Evolutionary conservation across 1,140 invertebrate species (phyloP), one percentile per base, ranked within the genome.

Genomic region (Tetramorium parvispinum): DNA sequence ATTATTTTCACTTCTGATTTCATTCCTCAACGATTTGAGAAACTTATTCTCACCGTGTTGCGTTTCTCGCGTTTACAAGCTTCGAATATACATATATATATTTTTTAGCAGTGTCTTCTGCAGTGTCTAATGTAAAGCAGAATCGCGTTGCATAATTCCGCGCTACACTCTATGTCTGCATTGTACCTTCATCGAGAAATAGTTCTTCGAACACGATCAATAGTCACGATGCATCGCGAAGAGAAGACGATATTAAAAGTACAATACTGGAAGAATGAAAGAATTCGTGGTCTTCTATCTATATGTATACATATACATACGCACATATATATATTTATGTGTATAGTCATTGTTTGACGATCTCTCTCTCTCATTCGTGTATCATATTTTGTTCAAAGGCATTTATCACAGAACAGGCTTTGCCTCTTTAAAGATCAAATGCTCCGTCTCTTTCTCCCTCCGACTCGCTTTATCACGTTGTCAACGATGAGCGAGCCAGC

Each of bases 1-100:
- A 21, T 65, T n/a, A 16, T 78, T 46, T 49, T 78, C 3, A 11
- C 32, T 78, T 65, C 70, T 53, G 46, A 73, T 73, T 73, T 51
- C 24, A 51, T 71, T 46, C 0, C 18, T 21, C 40, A 6, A 5
- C 43, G 10, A 32, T 32, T 5, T 13, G 40, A 63, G 10, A 59
- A 43, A 77, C 57, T 63, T 46, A 63, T 46, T 46, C 63, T 63
- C 40, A 43, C 57, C 37, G 13, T 11, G 21, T 40, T 59, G 27
- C 21, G 32, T 55, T 43, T 61, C 53, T 63, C 46, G 8, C 11
- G 11, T 32, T 16, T 68, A 43, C 37, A 46, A 68, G 37, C 21
- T 37, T 55, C 3, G 51, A 32, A 37, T 16, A 55, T n/a, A 46
- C 11, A 46, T 46, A 10, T n/a, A 46, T 46, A 46, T 46, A 10